Conservation (phyloP, 1,140 invertebrate species). For the Sitobion miscanthi region DNA sequence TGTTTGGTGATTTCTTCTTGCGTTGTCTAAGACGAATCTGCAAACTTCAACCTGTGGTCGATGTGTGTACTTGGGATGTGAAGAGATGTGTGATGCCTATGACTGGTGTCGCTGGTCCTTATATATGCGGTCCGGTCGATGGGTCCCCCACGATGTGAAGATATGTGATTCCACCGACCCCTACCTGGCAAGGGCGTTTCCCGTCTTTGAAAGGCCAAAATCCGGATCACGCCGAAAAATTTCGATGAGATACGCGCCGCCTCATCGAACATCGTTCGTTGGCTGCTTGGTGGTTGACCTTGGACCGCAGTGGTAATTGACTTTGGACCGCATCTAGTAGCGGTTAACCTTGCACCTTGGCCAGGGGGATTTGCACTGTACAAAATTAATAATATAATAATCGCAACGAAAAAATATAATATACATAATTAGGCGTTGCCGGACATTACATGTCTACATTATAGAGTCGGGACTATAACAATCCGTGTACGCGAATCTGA, state of each 20-base stretch:
- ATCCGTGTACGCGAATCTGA: neutral
- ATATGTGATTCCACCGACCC: neutral
- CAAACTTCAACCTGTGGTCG: slow-evolving; percentile 25
- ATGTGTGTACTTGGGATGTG: neutral
- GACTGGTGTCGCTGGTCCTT: neutral
- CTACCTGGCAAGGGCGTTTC: neutral
- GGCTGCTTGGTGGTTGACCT: neutral
- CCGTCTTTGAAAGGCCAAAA: neutral
- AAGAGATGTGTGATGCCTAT: neutral
- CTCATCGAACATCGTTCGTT: neutral
- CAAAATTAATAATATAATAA: neutral
- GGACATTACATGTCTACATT: neutral
- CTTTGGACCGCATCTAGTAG: neutral
- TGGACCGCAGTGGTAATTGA: neutral
- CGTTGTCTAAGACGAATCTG: neutral
- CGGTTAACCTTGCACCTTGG: neutral
- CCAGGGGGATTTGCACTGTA: neutral
- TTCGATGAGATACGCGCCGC: neutral
- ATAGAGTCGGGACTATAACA: neutral
- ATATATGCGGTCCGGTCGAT: neutral
- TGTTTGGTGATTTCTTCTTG: neutral
- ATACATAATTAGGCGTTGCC: slow-evolving; percentile 15
- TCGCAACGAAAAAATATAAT: neutral
- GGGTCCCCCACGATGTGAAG: neutral
- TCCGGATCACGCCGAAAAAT: neutral